phyloP scores from a whole-genome alignment of 1,140 invertebrate genomes.

The Bombyx mori region ASM3026992v2 NC_085121.1:4596001-4596500 shows the following conservation, averaged over 20 bases:
- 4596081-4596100: too few species aligned
- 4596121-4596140: background rate
- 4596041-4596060: too few species aligned
- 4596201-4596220: background rate
- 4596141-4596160: background rate
- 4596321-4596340: background rate
- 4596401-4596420: too few species aligned
- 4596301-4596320: background rate
- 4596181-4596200: background rate
- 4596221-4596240: background rate
- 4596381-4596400: background rate
- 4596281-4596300: background rate
- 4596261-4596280: background rate
- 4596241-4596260: background rate
- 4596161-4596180: slow-evolving; percentile 1
- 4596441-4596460: too few species aligned
- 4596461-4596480: too few species aligned
- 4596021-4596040: too few species aligned
- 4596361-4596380: background rate
- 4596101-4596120: too few species aligned
- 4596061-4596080: too few species aligned
- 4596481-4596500: too few species aligned
- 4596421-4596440: background rate
- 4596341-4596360: background rate
- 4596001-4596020: too few species aligned